Percentiles rank a stretch among this genome's conserved stretches.
Conservation (phyloP, 2,113 vertebrate species). For the Lagenorhynchus albirostris region DNA sequence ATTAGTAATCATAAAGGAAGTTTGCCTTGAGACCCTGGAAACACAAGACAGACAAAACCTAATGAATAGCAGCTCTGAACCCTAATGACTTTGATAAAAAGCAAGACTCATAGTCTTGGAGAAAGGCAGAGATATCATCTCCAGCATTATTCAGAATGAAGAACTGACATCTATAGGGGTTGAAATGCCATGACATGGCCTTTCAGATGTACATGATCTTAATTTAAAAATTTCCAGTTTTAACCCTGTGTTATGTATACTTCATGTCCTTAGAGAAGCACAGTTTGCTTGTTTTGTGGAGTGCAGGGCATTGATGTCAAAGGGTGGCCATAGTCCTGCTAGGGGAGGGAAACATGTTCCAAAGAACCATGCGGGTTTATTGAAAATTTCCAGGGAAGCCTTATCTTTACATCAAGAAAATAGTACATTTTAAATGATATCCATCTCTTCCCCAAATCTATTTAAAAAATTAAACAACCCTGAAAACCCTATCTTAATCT, state of each 20-base stretch:
- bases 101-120: not conserved
- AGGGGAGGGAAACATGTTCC: too few species aligned
- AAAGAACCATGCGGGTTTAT: not conserved
- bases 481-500: not conserved
- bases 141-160: not conserved
- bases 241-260: too few species aligned
- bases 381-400: not conserved
- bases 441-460: not conserved
- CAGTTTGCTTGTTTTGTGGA: not conserved
- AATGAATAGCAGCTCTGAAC: not conserved
- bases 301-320: not conserved
- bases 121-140: not conserved
- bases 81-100: not conserved
- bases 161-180: not conserved
- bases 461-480: not conserved
- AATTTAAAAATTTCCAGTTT: not conserved
- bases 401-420: not conserved
- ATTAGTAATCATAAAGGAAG: not conserved
- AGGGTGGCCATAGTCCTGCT: not conserved
- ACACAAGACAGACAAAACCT: not conserved
- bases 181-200: not conserved
- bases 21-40: not conserved
- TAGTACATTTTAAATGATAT: not conserved
- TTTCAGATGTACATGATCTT: not conserved
- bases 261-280: not conserved